Conservation (phyloP, 2,797 vertebrate species). For the Gadopsis bispinosus region DNA sequence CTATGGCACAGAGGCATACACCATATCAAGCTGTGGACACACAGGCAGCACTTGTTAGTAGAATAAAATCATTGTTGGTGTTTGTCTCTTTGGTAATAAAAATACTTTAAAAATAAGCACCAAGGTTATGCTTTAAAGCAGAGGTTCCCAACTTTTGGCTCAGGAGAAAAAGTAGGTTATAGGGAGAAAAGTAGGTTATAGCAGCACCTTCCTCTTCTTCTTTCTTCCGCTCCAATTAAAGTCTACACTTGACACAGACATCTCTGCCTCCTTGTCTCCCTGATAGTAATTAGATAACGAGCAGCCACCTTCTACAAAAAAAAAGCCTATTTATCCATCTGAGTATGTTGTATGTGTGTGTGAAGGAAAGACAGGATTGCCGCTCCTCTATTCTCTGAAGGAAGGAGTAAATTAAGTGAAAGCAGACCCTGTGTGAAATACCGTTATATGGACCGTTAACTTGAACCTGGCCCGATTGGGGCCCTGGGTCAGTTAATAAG, state of each 20-base stretch:
- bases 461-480: not conserved
- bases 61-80: no score
- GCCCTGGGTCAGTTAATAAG: not conserved
- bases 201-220: slow-evolving; percentile 14
- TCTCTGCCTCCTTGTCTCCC: slow-evolving; percentile 1
- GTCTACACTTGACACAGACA: slow-evolving; percentile 36
- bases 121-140: no score
- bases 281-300: slow-evolving; percentile 38
- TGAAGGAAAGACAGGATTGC: not conserved
- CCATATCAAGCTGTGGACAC: not conserved
- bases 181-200: slow-evolving; percentile 15
- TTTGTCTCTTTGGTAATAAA: no score
- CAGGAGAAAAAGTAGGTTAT: slow-evolving; percentile 13
- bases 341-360: not conserved
- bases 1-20: not conserved
- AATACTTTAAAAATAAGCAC: no score
- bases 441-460: not conserved
- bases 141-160: not conserved
- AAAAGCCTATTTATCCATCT: slow-evolving; percentile 1
- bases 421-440: not conserved
- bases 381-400: not conserved
- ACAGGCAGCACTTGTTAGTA: not conserved
- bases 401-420: slow-evolving; percentile 5
- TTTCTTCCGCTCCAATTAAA: slow-evolving; percentile 47
- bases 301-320: slow-evolving; percentile 1